Base-by-base conservation (phyloP, 2,113 vertebrate species). In the Heterochromis multidens region DNA sequence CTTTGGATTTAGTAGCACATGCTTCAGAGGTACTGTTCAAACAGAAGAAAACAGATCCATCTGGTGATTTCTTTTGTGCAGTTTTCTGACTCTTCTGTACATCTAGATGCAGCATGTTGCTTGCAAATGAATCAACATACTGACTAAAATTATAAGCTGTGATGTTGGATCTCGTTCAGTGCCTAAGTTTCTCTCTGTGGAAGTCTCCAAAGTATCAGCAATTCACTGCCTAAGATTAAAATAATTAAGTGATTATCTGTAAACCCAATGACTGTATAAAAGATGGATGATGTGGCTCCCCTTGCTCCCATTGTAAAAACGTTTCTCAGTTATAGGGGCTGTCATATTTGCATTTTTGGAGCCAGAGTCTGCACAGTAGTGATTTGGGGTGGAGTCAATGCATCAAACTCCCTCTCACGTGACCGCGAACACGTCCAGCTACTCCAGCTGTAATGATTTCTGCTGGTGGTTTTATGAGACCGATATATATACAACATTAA, bases 11-110 rank as follows among this genome's bases (percentile, higher is more conserved):
- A 72, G 76, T 29, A 52, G 23, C 43, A 85, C 43, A 79, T 79
- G 87, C 35, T 79, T 40, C 57, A 78, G 76, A 85, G 79, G 60
- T 63, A 74, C 85, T 72, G 82, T 83, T 85, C 59, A 80, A 82
- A 82, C 27, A 52, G 31, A 59, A 63, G 79, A 77, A 80, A 85
- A 37, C 56, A 62, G 84, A 80, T 85, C 82, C 67, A 81, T 83
- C 82, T 87, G 79, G 7, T 37, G 49, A 57, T 29, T 56, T 85
- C 5, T 37, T 4, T 19, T 49, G 80, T 37, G 21, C 43, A 43
- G 19, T 29, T 74, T 17, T 80, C 70, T 67, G 46, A 49, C 9
- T 72, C 27, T 72, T 52, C 25, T 49, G 9, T 17, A 49, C 29
- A 49, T 72, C 40, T 56, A 11, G 31, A 87, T 82, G n/a, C 14